Evolutionary conservation across 2,113 vertebrate species (phyloP), one percentile per base, ranked within the genome.

Genomic region (Microtus ochrogaster): DNA sequence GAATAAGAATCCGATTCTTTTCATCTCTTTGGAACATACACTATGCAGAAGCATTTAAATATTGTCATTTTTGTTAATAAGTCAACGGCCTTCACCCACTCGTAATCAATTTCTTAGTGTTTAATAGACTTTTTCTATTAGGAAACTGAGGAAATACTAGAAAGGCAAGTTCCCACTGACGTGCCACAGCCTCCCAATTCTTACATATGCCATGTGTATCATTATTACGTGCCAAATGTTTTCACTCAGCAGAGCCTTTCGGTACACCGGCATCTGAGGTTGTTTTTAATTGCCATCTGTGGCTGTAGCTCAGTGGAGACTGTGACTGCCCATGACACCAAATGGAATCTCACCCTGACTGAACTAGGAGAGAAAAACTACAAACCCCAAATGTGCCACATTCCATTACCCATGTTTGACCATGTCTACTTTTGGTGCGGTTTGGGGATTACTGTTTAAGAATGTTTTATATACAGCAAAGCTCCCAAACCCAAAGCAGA

Each of bases 1-100:
- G 93, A 74, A 92, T 47, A 41, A 7, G 33, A 87, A 92, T 91
- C 86, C 58, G 81, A 90, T 76, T 78, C 30, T 79, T 95, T 89
- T 93, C 76, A 86, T 39, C 79, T 91, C 79, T 55, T 44, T 89
- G 68, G 76, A 86, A 93, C 33, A 92, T 12, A 49, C 0, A 65
- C 2, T 58, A 49, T 19, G 44, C 2, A 63, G 65, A 94, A 93
- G 84, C 55, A 78, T 55, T 82, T 94, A 55, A 58, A 95, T 92
- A 47, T 68, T 84, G 83, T 83, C 41, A 79, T 74, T 86, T 94
- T n/a, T 81, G 52, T 61, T 61, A 77, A 63, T 24, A 74, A 55
- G 77, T 84, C 91, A 78, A 83, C 58, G 24, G n/a, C 26, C 13
- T 66, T 21, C 22, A 3, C 61, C 11, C 0, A 30, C 55, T 63